Evolutionary conservation across 2,888 invertebrate genomes (phyloP).

Genomic region (Brachyptera putata): DNA sequence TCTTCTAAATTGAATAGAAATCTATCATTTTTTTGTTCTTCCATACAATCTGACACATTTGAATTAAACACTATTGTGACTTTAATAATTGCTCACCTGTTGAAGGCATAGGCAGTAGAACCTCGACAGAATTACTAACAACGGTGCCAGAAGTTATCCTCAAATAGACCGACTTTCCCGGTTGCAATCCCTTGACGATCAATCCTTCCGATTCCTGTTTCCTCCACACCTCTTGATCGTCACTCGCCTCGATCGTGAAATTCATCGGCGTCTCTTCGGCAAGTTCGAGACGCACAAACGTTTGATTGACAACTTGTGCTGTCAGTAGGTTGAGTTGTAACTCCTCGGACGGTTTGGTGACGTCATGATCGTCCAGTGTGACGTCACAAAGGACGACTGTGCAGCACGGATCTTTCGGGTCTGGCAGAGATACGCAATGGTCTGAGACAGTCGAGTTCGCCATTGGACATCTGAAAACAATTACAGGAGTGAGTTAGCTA

Average conservation of each 20-base stretch:
- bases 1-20: too few species aligned
- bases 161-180: constrained; percentile 26
- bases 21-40: too few species aligned
- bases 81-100: background rate
- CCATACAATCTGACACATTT: too few species aligned
- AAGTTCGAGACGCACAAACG: constrained; percentile 43
- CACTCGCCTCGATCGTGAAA: constrained; percentile 45
- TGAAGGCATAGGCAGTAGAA: constrained; percentile 31
- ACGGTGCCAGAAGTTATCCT: constrained; percentile 23
- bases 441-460: constrained; percentile 56
- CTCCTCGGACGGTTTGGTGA: constrained; percentile 39
- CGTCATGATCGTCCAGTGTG: constrained; percentile 71
- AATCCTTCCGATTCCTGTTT: constrained; percentile 41
- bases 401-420: constrained; percentile 80
- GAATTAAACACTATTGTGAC: background rate
- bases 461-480: constrained; percentile 54
- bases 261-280: constrained; percentile 38
- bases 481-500: too few species aligned
- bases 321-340: constrained; percentile 18
- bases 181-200: constrained; percentile 37
- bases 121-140: constrained; percentile 30
- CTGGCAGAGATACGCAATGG: constrained; percentile 75
- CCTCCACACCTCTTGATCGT: constrained; percentile 46
- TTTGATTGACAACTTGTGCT: constrained; percentile 42
- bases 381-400: constrained; percentile 83